Conservation (phyloP, 2,113 vertebrate genomes). For the Cephalopholis sonnerati region DNA sequence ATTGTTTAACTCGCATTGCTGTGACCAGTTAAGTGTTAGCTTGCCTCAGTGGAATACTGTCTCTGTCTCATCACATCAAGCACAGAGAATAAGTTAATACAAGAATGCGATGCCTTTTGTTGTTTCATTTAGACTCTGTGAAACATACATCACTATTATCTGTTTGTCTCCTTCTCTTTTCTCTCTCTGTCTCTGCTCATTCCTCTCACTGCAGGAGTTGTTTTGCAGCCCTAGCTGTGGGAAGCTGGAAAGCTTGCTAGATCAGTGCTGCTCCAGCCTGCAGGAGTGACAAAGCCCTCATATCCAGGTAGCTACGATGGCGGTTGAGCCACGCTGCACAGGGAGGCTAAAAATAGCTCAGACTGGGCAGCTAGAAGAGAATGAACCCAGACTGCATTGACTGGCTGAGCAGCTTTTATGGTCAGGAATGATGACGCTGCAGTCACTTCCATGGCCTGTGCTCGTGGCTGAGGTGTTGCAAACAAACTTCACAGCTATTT, state of each 20-base stretch:
- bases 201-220: conserved; percentile 43
- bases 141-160: conserved; percentile 1
- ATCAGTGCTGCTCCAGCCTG: conserved; percentile 70
- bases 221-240: conserved; percentile 40
- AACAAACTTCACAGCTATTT: conserved; percentile 29
- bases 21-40: neutral
- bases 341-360: conserved; percentile 81
- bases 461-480: conserved; percentile 56
- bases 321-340: conserved; percentile 65
- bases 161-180: conserved; percentile 6
- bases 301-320: conserved; percentile 73
- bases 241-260: conserved; percentile 62
- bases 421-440: conserved; percentile 79
- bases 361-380: conserved; percentile 69
- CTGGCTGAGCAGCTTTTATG: conserved; percentile 80
- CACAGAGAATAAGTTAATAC: neutral
- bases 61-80: conserved; percentile 30
- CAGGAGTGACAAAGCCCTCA: conserved; percentile 79
- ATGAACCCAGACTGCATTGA: conserved; percentile 77
- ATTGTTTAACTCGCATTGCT: conserved; percentile 23
- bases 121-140: neutral
- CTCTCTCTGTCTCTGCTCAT: conserved; percentile 29
- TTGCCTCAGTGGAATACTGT: conserved; percentile 36
- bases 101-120: neutral
- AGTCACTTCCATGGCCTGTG: conserved; percentile 63